Percentiles rank a stretch among this genome's conserved stretches.
phyloP scores from a whole-genome alignment of 2,797 vertebrate species.

The Fistularia commersonii region DNA sequence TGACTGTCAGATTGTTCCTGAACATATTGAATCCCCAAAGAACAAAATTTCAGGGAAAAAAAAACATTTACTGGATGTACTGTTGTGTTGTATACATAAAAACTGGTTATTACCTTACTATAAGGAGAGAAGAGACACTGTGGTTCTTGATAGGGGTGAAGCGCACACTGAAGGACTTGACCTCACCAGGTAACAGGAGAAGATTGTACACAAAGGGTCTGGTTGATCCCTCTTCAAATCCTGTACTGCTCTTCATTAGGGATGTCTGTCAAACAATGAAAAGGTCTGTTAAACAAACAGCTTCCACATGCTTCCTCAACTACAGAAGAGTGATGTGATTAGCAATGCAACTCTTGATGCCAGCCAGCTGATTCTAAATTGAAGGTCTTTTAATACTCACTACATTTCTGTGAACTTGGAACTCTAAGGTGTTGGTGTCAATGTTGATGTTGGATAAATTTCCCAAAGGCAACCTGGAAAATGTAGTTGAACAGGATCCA shows the following conservation, averaged over 20 bases:
- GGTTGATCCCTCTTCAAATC: conserved; percentile 81
- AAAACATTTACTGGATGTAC: background rate
- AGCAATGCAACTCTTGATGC: background rate
- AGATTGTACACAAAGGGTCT: conserved; percentile 86
- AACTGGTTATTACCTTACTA: conserved; percentile 81
- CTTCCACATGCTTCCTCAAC: conserved; percentile 25
- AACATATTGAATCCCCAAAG: conserved; percentile 7
- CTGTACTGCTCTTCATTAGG: conserved; percentile 76
- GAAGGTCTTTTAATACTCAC: conserved; percentile 62
- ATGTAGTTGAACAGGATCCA: conserved; percentile 11
- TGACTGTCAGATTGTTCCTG: conserved; percentile 96
- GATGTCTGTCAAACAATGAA: conserved; percentile 76
- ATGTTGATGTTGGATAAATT: conserved; percentile 83
- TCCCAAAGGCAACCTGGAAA: conserved; percentile 85
- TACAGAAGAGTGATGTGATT: conserved; percentile 1
- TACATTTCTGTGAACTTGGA: conserved; percentile 89
- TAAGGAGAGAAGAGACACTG: conserved; percentile 89
- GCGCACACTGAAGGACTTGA: conserved; percentile 85
- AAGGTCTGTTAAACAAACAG: conserved; percentile 36
- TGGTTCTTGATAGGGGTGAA: conserved; percentile 90
- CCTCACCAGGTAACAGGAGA: conserved; percentile 89
- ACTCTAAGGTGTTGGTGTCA: conserved; percentile 87
- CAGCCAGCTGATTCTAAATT: conserved; percentile 7
- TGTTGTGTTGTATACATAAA: background rate
- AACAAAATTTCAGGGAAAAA: background rate